These are phyloP conservation scores for Phyllostomus discolor DNA, from an alignment of 2,113 vertebrate genomes.

Conservation along the genomic window DNA sequence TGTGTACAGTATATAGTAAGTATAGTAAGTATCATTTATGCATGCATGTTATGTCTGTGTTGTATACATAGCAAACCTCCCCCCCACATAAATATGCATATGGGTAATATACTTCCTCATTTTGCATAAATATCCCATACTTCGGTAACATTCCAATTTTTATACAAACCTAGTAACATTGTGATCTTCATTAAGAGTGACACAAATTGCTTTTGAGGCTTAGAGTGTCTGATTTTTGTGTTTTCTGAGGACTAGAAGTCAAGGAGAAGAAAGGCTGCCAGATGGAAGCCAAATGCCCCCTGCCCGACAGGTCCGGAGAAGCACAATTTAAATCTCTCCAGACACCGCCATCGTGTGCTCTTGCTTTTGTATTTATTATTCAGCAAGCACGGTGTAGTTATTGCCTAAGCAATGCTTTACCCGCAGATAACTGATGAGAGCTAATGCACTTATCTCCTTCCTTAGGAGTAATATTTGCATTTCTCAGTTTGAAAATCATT, in stretches of 20 bases:
- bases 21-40: no score
- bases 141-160: background rate
- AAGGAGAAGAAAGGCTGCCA: background rate
- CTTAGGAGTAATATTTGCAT: background rate
- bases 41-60: background rate
- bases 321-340: background rate
- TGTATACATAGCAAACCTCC: no score
- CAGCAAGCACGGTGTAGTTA: background rate
- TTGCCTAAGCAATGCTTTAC: background rate
- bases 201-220: background rate
- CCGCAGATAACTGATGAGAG: background rate
- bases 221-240: background rate
- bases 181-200: background rate
- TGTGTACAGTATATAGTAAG: background rate
- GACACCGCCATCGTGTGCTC: background rate
- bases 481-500: background rate
- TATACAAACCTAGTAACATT: background rate
- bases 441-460: background rate
- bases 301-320: background rate
- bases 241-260: conserved; percentile 20
- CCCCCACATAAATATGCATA: background rate
- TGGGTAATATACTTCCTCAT: background rate
- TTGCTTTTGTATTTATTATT: background rate
- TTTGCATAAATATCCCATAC: background rate
- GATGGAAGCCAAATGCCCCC: background rate